A percentile compares a stretch with the other conserved stretches of the same genome.
These are phyloP conservation scores for Myzus persicae DNA, from an alignment of 1,140 invertebrate species.

Conservation along the genomic window DNA sequence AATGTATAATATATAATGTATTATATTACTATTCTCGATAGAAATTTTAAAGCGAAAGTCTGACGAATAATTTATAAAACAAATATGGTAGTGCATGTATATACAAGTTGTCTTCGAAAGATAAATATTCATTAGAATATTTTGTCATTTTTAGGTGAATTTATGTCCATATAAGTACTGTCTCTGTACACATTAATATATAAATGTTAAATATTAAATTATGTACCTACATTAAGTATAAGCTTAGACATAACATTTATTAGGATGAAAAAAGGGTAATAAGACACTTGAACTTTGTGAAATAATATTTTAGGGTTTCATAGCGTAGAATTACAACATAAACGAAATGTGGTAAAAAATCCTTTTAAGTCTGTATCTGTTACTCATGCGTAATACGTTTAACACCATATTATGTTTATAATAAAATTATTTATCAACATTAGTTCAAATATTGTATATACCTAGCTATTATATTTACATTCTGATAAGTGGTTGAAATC, in stretches of 20 bases:
- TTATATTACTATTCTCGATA: background rate
- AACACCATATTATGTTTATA: background rate
- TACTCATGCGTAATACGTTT: background rate
- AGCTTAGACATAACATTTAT: background rate
- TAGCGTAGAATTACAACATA: slow-evolving; percentile 18
- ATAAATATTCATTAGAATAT: slow-evolving; percentile 5
- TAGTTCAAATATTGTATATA: background rate
- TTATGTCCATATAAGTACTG: background rate
- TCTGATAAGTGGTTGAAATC: background rate
- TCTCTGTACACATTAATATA: background rate
- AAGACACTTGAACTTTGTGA: background rate
- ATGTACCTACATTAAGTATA: background rate
- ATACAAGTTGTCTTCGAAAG: background rate
- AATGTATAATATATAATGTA: background rate
- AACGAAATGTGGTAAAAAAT: slow-evolving; percentile 27
- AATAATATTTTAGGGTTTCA: slow-evolving; percentile 19
- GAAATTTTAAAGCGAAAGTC: background rate
- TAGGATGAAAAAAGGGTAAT: background rate
- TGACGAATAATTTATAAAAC: background rate
- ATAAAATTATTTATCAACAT: background rate
- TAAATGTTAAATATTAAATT: background rate
- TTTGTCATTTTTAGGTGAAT: background rate
- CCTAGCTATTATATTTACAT: too few relatives aligned
- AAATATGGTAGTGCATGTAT: background rate
- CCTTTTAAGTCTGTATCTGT: background rate